Conservation (phyloP, 1,140 invertebrate genomes). For the Pseudoatta argentina region DNA sequence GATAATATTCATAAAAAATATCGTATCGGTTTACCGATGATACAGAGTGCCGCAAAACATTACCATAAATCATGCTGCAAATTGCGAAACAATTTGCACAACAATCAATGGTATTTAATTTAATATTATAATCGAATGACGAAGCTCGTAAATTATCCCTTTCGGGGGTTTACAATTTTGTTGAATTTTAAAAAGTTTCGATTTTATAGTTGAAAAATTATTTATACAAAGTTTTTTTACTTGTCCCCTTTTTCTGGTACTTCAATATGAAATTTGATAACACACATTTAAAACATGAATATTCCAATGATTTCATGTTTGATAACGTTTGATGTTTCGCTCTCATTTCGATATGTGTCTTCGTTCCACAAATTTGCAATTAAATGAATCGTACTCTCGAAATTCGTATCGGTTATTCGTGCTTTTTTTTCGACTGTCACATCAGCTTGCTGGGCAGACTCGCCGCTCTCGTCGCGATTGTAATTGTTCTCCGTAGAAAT, state of each 20-base stretch:
- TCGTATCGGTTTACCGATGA: background rate
- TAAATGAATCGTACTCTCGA: slow-evolving; percentile 40
- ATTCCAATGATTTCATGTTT: background rate
- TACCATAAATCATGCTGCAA: background rate
- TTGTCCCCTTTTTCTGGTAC: background rate
- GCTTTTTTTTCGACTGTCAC: slow-evolving; percentile 1
- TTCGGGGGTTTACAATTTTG: background rate
- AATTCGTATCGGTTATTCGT: background rate
- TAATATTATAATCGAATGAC: background rate
- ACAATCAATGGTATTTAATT: background rate
- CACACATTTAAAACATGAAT: background rate
- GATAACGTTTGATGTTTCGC: background rate
- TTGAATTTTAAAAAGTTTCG: background rate
- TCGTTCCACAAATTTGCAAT: slow-evolving; percentile 33
- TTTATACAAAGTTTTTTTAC: background rate
- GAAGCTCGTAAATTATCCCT: background rate
- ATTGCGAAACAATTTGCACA: background rate
- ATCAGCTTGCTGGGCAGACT: slow-evolving; percentile 11
- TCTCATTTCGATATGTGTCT: slow-evolving; percentile 7
- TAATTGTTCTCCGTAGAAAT: slow-evolving; percentile 66
- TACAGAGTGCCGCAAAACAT: background rate
- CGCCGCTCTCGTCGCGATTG: slow-evolving; percentile 8
- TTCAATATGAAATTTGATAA: background rate
- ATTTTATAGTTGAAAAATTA: background rate
- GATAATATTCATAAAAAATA: background rate